Percentiles rank a stretch among this genome's conserved stretches.
Conservation (phyloP, 1,140 invertebrate species). For the Dreissena polymorpha region DNA sequence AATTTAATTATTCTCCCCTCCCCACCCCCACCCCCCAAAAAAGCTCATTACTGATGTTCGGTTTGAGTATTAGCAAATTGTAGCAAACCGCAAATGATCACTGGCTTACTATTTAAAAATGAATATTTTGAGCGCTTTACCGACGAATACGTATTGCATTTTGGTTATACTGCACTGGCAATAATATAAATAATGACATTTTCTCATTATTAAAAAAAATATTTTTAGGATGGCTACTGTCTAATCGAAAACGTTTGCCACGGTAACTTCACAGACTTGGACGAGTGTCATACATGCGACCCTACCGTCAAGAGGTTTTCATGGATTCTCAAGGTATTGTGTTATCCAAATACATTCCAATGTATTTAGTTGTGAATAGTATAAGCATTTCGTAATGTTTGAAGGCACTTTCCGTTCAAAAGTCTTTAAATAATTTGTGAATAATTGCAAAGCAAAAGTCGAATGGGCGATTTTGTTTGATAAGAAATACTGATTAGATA, state of each 20-base stretch:
- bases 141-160: no score
- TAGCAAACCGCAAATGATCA: no score
- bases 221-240: not conserved
- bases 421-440: not conserved
- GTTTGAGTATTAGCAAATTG: no score
- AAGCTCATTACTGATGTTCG: no score
- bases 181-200: no score
- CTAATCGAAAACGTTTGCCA: not conserved
- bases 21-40: no score
- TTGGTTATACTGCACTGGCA: no score
- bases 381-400: not conserved
- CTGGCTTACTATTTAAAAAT: no score
- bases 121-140: no score
- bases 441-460: not conserved
- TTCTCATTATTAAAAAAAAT: no score
- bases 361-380: not conserved
- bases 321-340: not conserved
- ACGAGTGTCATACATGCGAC: not conserved
- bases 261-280: not conserved
- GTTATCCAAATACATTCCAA: not conserved
- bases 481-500: not conserved
- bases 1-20: no score
- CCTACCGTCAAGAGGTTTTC: not conserved
- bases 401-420: not conserved
- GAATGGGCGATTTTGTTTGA: not conserved